Conservation (phyloP, 2,888 invertebrate species). For the Campoletis raptor region DNA sequence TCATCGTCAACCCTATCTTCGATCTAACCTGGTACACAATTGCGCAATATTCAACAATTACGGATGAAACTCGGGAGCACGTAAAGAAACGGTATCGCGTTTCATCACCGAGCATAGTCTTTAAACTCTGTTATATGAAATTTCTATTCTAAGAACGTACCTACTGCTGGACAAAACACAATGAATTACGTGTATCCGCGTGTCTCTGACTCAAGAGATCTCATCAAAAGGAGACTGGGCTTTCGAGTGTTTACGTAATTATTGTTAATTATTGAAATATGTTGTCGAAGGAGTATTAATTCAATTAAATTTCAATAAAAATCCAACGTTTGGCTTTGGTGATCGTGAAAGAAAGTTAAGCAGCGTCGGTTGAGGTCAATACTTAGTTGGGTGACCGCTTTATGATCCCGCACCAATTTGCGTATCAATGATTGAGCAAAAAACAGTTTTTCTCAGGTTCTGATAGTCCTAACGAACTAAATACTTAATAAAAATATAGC, state of each 20-base stretch:
- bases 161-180: conserved; percentile 6
- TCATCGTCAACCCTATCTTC: conserved; percentile 69
- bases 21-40: conserved; percentile 74
- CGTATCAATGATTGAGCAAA: too few species aligned
- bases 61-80: conserved; percentile 48
- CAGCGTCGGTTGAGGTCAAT: too few species aligned
- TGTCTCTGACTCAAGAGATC: conserved; percentile 27
- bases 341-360: too few species aligned
- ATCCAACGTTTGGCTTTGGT: too few species aligned
- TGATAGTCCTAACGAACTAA: too few species aligned
- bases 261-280: neutral
- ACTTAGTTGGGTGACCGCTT: too few species aligned
- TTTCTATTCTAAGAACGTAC: conserved; percentile 70
- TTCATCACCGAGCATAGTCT: conserved; percentile 55
- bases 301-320: neutral
- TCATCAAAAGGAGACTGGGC: neutral
- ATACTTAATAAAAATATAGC: too few species aligned
- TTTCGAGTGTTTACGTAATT: conserved; percentile 13
- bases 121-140: conserved; percentile 72
- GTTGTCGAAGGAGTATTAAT: neutral
- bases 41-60: conserved; percentile 77
- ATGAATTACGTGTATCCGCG: conserved; percentile 47
- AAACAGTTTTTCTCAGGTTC: too few species aligned
- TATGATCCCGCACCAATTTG: too few species aligned
- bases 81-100: conserved; percentile 29